Conservation (phyloP, 2,888 invertebrate genomes). For the Cheilosia vulpina region DNA sequence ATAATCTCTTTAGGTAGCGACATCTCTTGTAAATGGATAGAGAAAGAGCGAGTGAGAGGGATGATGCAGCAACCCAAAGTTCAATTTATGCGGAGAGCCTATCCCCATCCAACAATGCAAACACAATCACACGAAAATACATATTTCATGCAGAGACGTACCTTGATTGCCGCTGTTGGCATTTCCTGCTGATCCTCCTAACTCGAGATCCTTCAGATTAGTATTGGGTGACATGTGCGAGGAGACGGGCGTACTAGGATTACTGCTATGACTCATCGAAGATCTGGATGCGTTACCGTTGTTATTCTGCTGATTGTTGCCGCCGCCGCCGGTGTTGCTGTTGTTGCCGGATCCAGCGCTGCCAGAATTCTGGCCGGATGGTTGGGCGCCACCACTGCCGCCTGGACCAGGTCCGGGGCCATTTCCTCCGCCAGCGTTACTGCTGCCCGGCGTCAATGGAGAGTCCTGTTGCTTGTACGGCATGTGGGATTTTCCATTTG, state of each 20-base stretch:
- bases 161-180: constrained; percentile 70
- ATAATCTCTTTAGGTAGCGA: neutral
- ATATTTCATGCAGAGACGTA: neutral
- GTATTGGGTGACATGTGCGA: constrained; percentile 86
- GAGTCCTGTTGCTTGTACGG: constrained; percentile 86
- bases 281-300: constrained; percentile 66
- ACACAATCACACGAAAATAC: neutral
- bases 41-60: neutral
- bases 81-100: neutral
- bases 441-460: constrained; percentile 81
- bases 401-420: constrained; percentile 49
- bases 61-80: neutral
- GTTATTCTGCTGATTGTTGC: constrained; percentile 69
- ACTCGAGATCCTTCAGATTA: constrained; percentile 82
- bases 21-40: neutral
- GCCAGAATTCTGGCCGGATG: constrained; percentile 46
- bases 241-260: constrained; percentile 89
- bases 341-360: constrained; percentile 33
- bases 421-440: constrained; percentile 74
- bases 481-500: constrained; percentile 74
- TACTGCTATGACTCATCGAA: constrained; percentile 86
- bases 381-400: constrained; percentile 36
- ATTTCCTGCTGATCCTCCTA: constrained; percentile 56
- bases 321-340: constrained; percentile 66
- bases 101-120: neutral